Percentiles rank a stretch among this genome's conserved stretches.
phyloP scores from a whole-genome alignment of 1,140 invertebrate species.

The Drosophila pectinifera region DNA sequence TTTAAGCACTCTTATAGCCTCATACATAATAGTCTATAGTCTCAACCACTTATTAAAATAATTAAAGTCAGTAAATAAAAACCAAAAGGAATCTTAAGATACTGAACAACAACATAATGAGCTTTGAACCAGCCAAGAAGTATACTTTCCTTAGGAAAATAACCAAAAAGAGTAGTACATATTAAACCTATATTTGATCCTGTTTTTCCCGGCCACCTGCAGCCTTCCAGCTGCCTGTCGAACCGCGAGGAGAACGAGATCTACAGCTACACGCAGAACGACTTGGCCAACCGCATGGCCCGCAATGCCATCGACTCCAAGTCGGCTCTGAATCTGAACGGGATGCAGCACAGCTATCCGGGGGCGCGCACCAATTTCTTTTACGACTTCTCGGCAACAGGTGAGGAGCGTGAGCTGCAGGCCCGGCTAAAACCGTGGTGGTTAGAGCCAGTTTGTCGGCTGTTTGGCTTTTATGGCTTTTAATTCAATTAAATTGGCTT shows the following conservation, averaged over 20 bases:
- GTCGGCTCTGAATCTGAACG: conserved; percentile 82
- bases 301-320: conserved; percentile 83
- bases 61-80: too few species aligned
- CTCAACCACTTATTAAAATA: too few species aligned
- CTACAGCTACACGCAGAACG: conserved; percentile 90
- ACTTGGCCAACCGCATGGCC: conserved; percentile 83
- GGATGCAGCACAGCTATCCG: conserved; percentile 84
- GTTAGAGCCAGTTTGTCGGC: conserved; percentile 57
- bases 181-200: conserved; percentile 9
- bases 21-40: too few species aligned
- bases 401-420: conserved; percentile 32
- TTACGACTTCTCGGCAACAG: conserved; percentile 85
- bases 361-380: conserved; percentile 83
- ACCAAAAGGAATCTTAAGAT: too few species aligned
- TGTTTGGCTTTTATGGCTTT: conserved; percentile 79
- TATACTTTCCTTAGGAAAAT: neutral
- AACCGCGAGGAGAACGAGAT: conserved; percentile 97
- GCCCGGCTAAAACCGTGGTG: conserved; percentile 8
- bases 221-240: conserved; percentile 95
- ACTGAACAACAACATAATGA: too few species aligned
- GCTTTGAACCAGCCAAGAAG: neutral
- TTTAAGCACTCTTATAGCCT: neutral
- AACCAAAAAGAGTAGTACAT: neutral
- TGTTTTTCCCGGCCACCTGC: conserved; percentile 38
- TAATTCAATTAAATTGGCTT: conserved; percentile 80